Evolutionary conservation across 1,140 invertebrate species (phyloP).

Genomic region (Scaptomyza graminum): DNA sequence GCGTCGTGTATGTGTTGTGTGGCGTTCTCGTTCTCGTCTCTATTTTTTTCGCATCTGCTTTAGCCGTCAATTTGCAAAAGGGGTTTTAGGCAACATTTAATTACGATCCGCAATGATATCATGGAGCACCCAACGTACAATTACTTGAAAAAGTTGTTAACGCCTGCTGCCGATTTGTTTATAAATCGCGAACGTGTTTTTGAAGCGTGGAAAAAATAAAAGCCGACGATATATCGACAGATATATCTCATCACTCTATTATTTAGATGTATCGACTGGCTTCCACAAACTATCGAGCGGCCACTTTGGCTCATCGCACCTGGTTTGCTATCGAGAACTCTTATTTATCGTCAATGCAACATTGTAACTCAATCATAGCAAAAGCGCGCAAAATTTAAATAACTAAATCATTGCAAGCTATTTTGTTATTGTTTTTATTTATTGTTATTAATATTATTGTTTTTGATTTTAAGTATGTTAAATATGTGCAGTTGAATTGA

Average conservation of each 20-base stretch:
- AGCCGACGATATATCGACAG: slow-evolving; percentile 47
- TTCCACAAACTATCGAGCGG: slow-evolving; percentile 17
- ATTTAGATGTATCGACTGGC: slow-evolving; percentile 25
- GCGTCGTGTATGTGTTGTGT: slow-evolving; percentile 76
- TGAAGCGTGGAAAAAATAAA: slow-evolving; percentile 43
- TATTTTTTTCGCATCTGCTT: slow-evolving; percentile 76
- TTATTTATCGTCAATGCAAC: slow-evolving; percentile 11
- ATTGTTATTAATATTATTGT: too few relatives aligned
- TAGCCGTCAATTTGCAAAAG: slow-evolving; percentile 47
- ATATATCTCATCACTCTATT: slow-evolving; percentile 40
- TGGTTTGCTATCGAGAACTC: slow-evolving; percentile 9
- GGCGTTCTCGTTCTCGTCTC: slow-evolving; percentile 74
- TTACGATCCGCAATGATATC: background rate
- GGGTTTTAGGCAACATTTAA: slow-evolving; percentile 26
- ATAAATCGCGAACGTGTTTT: slow-evolving; percentile 38
- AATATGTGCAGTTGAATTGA: too few relatives aligned
- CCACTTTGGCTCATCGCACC: slow-evolving; percentile 15
- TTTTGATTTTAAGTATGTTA: background rate
- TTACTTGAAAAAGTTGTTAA: slow-evolving; percentile 22
- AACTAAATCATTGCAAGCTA: background rate
- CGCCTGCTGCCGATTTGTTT: slow-evolving; percentile 31
- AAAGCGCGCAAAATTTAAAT: background rate
- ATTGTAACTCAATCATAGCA: background rate
- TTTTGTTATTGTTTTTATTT: background rate
- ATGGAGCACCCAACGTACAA: background rate